phyloP scores from a whole-genome alignment of 2,888 invertebrate species.

The Troides helena region DNA sequence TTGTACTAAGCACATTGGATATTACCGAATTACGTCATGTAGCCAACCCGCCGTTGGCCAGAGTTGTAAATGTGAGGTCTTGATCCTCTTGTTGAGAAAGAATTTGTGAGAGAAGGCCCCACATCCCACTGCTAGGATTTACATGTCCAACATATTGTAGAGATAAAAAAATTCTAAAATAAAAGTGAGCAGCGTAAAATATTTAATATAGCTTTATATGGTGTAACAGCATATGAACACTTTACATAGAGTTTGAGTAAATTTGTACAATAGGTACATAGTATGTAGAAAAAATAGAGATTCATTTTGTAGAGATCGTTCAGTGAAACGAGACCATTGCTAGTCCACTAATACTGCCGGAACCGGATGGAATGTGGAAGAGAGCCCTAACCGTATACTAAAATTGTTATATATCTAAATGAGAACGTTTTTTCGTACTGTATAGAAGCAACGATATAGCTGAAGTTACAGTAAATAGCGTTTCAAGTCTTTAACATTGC shows the following conservation, averaged over 20 bases:
- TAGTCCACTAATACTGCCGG: conserved; percentile 38
- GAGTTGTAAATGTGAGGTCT: too few species aligned
- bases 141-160: background rate
- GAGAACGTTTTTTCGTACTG: background rate
- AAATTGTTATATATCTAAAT: conserved; percentile 9
- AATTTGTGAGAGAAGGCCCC: too few species aligned
- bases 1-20: conserved; percentile 42
- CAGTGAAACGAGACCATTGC: conserved; percentile 78
- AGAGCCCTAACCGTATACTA: conserved; percentile 10
- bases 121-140: too few species aligned
- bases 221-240: conserved; percentile 68
- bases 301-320: conserved; percentile 76
- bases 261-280: conserved; percentile 76
- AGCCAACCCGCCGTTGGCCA: too few species aligned
- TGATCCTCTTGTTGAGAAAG: too few species aligned
- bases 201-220: conserved; percentile 36
- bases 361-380: conserved; percentile 15
- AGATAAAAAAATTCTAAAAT: conserved; percentile 31
- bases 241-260: conserved; percentile 71
- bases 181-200: conserved; percentile 30
- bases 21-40: conserved; percentile 21
- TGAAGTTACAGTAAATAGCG: conserved; percentile 9
- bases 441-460: background rate
- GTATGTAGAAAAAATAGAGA: conserved; percentile 80
- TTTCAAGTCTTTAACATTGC: conserved; percentile 11